Evolutionary conservation across 2,888 invertebrate genomes (phyloP).

Genomic region (Troides helena): DNA sequence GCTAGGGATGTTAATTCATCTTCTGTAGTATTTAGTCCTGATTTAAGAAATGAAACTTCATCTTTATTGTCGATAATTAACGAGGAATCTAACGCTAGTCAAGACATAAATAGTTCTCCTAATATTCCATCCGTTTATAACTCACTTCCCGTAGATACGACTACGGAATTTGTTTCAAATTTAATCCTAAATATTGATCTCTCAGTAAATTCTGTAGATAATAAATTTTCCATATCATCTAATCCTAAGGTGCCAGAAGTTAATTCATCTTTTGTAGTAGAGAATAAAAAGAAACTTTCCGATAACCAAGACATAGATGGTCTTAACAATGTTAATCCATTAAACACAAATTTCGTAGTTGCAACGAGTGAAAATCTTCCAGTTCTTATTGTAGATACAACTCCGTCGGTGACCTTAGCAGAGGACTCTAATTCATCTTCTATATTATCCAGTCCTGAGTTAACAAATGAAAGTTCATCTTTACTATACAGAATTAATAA

Average conservation of each 20-base stretch:
- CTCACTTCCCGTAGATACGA: background rate
- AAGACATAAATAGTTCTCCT: background rate
- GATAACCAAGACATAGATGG: background rate
- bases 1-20: background rate
- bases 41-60: background rate
- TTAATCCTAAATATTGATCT: background rate
- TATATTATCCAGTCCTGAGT: background rate
- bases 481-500: background rate
- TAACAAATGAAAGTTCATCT: background rate
- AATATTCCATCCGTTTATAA: background rate
- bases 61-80: background rate
- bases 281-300: background rate
- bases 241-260: background rate
- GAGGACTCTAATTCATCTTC: background rate
- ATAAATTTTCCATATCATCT: background rate
- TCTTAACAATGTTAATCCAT: background rate
- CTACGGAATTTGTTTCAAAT: background rate
- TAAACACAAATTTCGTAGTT: background rate
- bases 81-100: background rate
- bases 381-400: background rate
- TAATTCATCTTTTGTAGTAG: background rate
- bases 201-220: background rate
- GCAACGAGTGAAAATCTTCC: background rate
- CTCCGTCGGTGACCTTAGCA: background rate
- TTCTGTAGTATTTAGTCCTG: background rate